phyloP scores from a whole-genome alignment of 2,113 vertebrate genomes.

The Delphinus delphis region DNA sequence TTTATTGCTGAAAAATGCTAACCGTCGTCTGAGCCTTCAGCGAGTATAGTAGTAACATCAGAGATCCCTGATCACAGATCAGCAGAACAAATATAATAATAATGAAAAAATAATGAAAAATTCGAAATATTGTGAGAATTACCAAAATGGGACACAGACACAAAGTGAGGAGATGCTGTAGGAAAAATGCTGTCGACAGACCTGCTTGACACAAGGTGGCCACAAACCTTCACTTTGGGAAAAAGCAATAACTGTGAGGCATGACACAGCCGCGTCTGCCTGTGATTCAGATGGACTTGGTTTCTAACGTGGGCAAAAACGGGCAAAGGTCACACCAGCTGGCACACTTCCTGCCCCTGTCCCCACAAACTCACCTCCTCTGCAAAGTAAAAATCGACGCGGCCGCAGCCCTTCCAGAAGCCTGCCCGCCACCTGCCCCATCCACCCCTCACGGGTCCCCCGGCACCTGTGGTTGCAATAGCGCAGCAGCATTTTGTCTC shows the following conservation, averaged over 20 bases:
- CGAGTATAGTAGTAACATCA: not conserved
- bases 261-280: not conserved
- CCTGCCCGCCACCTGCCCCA: not conserved
- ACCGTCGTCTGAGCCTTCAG: not conserved
- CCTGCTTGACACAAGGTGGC: not conserved
- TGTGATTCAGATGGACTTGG: not conserved
- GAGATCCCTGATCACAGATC: not conserved
- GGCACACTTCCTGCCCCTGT: not conserved
- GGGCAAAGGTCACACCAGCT: not conserved
- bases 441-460: too few species aligned
- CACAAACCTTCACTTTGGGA: not conserved
- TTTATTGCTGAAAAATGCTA: not conserved
- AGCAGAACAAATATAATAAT: too few species aligned
- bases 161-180: not conserved
- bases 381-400: rapidly evolving
- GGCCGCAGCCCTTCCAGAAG: too few species aligned
- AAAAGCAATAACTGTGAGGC: not conserved
- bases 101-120: not conserved
- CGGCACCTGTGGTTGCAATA: not conserved
- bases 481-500: not conserved
- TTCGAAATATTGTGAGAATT: not conserved
- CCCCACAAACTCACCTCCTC: not conserved
- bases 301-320: not conserved
- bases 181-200: not conserved
- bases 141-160: not conserved